phyloP scores from a whole-genome alignment of 2,113 vertebrate species.

The Ameiurus melas region DNA sequence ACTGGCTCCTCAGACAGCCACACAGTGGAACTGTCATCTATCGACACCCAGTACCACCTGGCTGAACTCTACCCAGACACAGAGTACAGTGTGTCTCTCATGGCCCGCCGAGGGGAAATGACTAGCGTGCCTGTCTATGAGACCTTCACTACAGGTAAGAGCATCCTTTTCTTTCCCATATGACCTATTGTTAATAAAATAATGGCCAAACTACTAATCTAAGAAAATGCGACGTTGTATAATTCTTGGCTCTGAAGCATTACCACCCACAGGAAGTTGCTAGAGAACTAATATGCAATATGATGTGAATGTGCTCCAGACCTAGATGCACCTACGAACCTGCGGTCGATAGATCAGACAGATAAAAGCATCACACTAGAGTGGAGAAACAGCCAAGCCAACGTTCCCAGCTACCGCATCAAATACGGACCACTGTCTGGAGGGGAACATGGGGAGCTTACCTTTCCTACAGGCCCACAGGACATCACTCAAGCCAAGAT shows the following conservation, averaged over 20 bases:
- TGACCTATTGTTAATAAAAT: neutral
- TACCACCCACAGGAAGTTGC: neutral
- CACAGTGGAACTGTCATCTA: conserved; percentile 78
- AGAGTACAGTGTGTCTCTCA: conserved; percentile 84
- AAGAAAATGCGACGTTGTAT: neutral
- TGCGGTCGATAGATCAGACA: conserved; percentile 82
- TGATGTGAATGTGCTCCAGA: conserved; percentile 69
- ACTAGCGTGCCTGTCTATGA: conserved; percentile 80
- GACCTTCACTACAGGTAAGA: conserved; percentile 86
- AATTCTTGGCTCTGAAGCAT: neutral
- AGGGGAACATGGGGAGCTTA: conserved; percentile 86
- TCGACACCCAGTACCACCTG: conserved; percentile 89
- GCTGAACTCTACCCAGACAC: conserved; percentile 85
- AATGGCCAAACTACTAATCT: neutral
- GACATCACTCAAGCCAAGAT: conserved; percentile 84
- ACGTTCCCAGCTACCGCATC: conserved; percentile 83
- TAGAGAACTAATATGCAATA: neutral
- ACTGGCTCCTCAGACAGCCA: conserved; percentile 74
- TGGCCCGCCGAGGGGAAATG: conserved; percentile 79
- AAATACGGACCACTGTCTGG: conserved; percentile 94
- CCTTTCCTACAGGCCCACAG: conserved; percentile 78
- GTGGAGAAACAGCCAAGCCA: conserved; percentile 88
- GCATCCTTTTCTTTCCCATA: neutral
- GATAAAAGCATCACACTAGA: conserved; percentile 90
- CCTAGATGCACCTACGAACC: conserved; percentile 87